Evolutionary conservation across 2,888 invertebrate genomes (phyloP).

Genomic region (Acanthopleura granulata): DNA sequence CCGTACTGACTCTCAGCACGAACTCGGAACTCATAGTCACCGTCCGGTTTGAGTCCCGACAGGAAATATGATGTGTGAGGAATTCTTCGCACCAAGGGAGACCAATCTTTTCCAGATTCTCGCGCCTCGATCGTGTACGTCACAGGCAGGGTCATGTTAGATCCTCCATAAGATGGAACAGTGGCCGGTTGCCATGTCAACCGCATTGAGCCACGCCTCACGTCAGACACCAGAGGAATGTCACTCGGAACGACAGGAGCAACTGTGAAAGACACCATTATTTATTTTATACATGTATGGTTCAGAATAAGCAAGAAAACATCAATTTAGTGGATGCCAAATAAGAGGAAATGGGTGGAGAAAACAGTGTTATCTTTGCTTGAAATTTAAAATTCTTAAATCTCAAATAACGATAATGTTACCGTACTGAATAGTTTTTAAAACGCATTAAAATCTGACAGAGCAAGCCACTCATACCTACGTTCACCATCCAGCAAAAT

Average conservation of each 20-base stretch:
- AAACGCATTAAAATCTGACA: no score
- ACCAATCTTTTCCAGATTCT: conserved; percentile 53
- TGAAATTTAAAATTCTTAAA: no score
- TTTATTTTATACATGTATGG: no score
- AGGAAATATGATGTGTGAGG: conserved; percentile 56
- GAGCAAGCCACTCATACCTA: no score
- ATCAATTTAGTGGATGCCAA: no score
- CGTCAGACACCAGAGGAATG: conserved; percentile 56
- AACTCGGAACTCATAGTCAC: conserved; percentile 95
- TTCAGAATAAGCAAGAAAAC: no score
- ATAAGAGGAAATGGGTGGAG: no score
- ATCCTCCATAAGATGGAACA: conserved; percentile 33
- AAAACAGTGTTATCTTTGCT: no score
- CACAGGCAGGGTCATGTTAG: conserved; percentile 34
- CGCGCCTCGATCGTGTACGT: conserved; percentile 56
- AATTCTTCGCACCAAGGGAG: conserved; percentile 50
- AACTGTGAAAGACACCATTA: conserved; percentile 34
- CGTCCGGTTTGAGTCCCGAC: conserved; percentile 82
- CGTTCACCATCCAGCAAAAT: no score
- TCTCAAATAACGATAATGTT: no score
- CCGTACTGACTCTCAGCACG: conserved; percentile 74
- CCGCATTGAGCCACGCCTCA: conserved; percentile 47
- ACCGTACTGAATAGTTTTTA: no score
- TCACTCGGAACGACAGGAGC: conserved; percentile 50
- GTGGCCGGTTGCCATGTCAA: conserved; percentile 60